A percentile compares a stretch with the other conserved stretches of the same genome.
Evolutionary conservation across 2,113 vertebrate genomes (phyloP).

Genomic region (Vimba vimba): DNA sequence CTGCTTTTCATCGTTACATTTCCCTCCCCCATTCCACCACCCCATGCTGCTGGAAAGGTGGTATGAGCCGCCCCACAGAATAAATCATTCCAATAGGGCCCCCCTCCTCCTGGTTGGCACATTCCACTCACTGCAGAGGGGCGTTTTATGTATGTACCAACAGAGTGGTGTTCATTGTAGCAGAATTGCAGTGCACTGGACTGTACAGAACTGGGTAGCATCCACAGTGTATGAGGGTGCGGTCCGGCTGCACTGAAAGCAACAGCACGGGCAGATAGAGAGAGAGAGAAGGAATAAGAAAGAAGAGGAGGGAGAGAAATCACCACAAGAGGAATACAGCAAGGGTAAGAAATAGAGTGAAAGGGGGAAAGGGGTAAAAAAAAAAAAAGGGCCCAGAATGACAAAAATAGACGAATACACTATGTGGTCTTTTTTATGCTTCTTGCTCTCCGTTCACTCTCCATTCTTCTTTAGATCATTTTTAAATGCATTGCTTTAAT

Average conservation of each 20-base stretch:
- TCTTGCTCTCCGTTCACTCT: slow-evolving; percentile 51
- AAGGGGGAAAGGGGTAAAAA: slow-evolving; percentile 59
- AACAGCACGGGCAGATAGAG: slow-evolving; percentile 67
- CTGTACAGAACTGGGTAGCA: slow-evolving; percentile 74
- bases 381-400: slow-evolving; percentile 61
- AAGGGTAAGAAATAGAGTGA: slow-evolving; percentile 72
- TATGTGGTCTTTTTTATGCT: slow-evolving; percentile 49
- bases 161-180: slow-evolving; percentile 71
- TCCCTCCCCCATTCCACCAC: slow-evolving; percentile 48
- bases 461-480: slow-evolving; percentile 22
- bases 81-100: slow-evolving; percentile 52
- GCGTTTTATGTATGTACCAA: slow-evolving; percentile 65
- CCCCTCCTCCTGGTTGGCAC: slow-evolving; percentile 68
- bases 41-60: slow-evolving; percentile 55
- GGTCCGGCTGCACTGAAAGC: slow-evolving; percentile 74
- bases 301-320: slow-evolving; percentile 65
- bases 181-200: slow-evolving; percentile 77
- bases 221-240: slow-evolving; percentile 80
- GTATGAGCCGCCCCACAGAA: slow-evolving; percentile 66
- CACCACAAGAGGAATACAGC: slow-evolving; percentile 75
- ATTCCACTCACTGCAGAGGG: slow-evolving; percentile 72
- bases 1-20: background rate
- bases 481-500: background rate
- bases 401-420: slow-evolving; percentile 53
- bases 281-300: slow-evolving; percentile 61